Conservation (phyloP, 2,888 invertebrate genomes). For the Vannuccia rotundouncinata region DNA sequence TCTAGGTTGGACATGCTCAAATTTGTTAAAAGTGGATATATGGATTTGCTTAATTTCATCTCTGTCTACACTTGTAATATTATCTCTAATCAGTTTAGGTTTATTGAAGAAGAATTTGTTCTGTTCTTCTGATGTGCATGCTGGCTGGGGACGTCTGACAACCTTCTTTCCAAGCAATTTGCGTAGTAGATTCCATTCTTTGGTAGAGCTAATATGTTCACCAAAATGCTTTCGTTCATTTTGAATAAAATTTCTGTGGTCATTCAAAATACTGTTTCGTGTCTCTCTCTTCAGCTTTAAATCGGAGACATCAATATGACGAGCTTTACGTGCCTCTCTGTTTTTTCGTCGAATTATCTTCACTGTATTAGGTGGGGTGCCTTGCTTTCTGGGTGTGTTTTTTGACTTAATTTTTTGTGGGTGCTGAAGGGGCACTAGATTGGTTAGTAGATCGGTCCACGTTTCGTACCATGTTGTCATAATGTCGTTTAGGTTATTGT, state of each 20-base stretch:
- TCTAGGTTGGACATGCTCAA: not conserved
- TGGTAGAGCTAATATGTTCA: not conserved
- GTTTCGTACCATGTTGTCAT: constrained; percentile 17
- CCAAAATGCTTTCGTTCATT: not conserved
- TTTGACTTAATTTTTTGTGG: constrained; percentile 8
- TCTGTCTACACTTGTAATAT: no score
- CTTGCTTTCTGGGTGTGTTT: not conserved
- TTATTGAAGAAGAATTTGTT: not conserved
- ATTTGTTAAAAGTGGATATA: not conserved
- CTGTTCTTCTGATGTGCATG: not conserved
- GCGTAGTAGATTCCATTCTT: not conserved
- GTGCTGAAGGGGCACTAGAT: constrained; percentile 3
- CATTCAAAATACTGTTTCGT: not conserved
- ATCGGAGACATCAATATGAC: not conserved
- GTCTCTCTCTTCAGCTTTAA: not conserved
- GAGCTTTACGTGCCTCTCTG: not conserved
- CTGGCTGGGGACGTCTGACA: not conserved
- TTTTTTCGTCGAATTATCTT: not conserved
- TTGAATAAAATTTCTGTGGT: not conserved
- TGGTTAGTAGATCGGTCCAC: not conserved
- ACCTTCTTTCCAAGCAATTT: not conserved
- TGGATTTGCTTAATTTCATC: constrained; percentile 20
- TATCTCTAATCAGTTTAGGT: not conserved
- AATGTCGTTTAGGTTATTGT: not conserved
- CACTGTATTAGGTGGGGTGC: not conserved